These are phyloP conservation scores for Acanthococcus lagerstroemiae DNA, from an alignment of 2,888 invertebrate genomes.

Conservation along the genomic window DNA sequence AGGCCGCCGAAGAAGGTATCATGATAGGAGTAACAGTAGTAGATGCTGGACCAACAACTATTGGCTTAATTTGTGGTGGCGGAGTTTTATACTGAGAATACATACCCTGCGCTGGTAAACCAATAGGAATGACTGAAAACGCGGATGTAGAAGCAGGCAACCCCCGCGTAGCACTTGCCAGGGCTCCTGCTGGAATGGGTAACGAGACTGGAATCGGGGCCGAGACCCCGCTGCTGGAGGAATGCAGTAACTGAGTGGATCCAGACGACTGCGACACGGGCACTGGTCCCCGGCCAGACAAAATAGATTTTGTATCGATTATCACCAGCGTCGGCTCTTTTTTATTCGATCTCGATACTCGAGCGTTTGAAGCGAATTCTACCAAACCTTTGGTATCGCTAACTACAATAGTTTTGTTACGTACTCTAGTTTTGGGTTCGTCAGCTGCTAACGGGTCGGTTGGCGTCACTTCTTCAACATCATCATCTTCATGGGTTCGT, in stretches of 20 bases:
- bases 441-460: conserved; percentile 50
- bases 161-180: conserved; percentile 3
- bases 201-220: conserved; percentile 16
- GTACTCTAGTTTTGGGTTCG: conserved; percentile 41
- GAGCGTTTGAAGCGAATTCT: conserved; percentile 56
- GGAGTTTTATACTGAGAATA: conserved; percentile 41
- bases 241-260: not conserved
- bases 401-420: conserved; percentile 51
- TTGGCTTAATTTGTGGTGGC: conserved; percentile 32
- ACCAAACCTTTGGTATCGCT: conserved; percentile 61
- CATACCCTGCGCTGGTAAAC: conserved; percentile 51
- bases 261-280: conserved; percentile 39
- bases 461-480: conserved; percentile 53
- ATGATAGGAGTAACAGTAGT: conserved; percentile 13
- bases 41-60: conserved; percentile 16
- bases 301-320: conserved; percentile 64
- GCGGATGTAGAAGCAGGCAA: conserved; percentile 8
- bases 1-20: not conserved
- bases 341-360: conserved; percentile 46
- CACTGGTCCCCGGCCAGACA: conserved; percentile 52
- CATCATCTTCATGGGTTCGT: conserved; percentile 49
- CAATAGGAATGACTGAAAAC: conserved; percentile 36
- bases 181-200: conserved; percentile 12
- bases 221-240: not conserved
- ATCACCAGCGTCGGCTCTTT: conserved; percentile 68